These are phyloP conservation scores for Karalla daura DNA, from an alignment of 2,797 vertebrate genomes.

Conservation along the genomic window DNA sequence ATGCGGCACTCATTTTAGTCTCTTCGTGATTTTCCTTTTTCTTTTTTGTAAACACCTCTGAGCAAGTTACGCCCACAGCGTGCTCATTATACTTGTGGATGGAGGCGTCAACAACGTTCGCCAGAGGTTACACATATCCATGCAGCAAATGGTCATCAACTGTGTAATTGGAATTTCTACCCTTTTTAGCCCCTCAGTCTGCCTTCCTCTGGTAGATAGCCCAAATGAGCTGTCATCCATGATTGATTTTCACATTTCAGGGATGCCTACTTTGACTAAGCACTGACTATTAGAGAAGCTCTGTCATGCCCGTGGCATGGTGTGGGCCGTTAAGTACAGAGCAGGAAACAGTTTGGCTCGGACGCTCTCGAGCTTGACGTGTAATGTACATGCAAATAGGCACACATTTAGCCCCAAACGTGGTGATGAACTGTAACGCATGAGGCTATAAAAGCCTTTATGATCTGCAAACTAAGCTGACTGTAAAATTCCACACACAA, in stretches of 20 bases:
- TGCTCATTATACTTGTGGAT: constrained; percentile 59
- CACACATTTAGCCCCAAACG: constrained; percentile 36
- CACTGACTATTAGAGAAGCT: constrained; percentile 68
- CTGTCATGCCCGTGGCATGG: constrained; percentile 52
- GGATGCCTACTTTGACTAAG: constrained; percentile 74
- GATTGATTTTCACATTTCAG: constrained; percentile 83
- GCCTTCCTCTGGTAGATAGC: constrained; percentile 61
- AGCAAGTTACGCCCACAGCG: constrained; percentile 45
- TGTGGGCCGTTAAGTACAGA: constrained; percentile 53
- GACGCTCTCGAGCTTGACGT: constrained; percentile 39
- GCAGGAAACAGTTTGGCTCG: constrained; percentile 35
- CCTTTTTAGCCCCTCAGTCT: constrained; percentile 53
- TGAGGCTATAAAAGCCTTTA: constrained; percentile 34
- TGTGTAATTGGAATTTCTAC: constrained; percentile 77
- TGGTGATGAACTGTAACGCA: constrained; percentile 31
- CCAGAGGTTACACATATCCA: constrained; percentile 68
- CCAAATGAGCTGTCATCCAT: constrained; percentile 81
- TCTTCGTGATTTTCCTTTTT: constrained; percentile 32
- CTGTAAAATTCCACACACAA: constrained; percentile 30
- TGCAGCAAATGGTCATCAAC: constrained; percentile 65
- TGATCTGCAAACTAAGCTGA: constrained; percentile 30
- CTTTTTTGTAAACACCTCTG: constrained; percentile 26
- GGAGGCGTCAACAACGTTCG: constrained; percentile 57
- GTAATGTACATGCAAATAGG: constrained; percentile 57
- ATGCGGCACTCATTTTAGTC: not conserved